Conservation (phyloP, 2,113 vertebrate species). For the Chloroceryle aenea region DNA sequence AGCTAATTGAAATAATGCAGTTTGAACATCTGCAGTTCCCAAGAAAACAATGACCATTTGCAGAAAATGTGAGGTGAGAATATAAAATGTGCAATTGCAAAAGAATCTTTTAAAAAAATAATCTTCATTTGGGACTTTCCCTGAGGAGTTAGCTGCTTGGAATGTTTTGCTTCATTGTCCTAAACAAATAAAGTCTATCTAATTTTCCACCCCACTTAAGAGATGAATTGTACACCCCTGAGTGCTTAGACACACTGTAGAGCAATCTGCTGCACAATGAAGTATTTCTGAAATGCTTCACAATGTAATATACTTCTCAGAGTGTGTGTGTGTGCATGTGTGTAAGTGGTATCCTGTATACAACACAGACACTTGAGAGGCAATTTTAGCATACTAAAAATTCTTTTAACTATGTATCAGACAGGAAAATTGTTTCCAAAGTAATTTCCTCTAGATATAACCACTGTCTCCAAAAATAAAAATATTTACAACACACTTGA, state of each 20-base stretch:
- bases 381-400: neutral
- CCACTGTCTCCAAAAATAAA: neutral
- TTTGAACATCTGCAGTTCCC: neutral
- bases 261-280: neutral
- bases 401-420: constrained; percentile 14
- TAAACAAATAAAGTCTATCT: neutral
- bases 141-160: neutral
- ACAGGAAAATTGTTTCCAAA: constrained; percentile 1
- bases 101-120: neutral
- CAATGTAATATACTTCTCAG: neutral
- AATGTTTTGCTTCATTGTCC: neutral
- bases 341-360: neutral
- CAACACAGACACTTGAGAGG: neutral
- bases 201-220: neutral
- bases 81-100: neutral
- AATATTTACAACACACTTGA: neutral
- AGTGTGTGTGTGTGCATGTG: neutral
- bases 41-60: neutral
- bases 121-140: neutral
- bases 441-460: neutral
- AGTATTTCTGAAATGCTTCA: neutral
- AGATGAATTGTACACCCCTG: neutral
- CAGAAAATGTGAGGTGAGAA: neutral
- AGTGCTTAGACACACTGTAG: neutral
- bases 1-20: neutral